phyloP scores from a whole-genome alignment of 2,888 invertebrate genomes.

The Caenorhabditis sulstoni region DNA sequence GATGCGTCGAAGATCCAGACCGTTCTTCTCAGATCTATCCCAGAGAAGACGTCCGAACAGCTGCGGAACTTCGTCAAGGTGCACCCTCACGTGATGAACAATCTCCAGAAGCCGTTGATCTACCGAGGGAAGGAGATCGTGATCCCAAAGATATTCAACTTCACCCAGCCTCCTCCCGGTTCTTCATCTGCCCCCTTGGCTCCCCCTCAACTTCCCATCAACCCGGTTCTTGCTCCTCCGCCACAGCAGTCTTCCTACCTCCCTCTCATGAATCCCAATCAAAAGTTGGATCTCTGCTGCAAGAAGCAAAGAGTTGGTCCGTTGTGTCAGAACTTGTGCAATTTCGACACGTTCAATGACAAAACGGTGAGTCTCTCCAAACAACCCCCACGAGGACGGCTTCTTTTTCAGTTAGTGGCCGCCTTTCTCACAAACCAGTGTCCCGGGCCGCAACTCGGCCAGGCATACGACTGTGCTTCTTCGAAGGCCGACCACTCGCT shows the following conservation, averaged over 20 bases:
- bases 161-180: conserved; percentile 24
- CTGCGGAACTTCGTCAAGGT: conserved; percentile 56
- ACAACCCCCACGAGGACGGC: too few relatives aligned
- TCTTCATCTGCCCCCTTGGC: conserved; percentile 22
- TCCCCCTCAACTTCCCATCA: conserved; percentile 31
- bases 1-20: neutral
- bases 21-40: conserved; percentile 19
- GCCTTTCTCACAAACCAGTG: conserved; percentile 78
- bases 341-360: conserved; percentile 78
- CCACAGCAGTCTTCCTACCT: conserved; percentile 25
- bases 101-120: conserved; percentile 50
- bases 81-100: conserved; percentile 56
- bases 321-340: conserved; percentile 75
- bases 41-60: conserved; percentile 47
- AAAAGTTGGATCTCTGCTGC: conserved; percentile 77
- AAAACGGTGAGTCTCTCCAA: conserved; percentile 74
- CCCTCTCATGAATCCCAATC: conserved; percentile 72
- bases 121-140: conserved; percentile 60
- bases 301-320: conserved; percentile 71
- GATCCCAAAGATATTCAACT: conserved; percentile 58
- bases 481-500: conserved; percentile 75
- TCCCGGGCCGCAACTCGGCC: conserved; percentile 76
- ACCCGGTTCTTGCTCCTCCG: conserved; percentile 22
- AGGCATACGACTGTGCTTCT: conserved; percentile 78
- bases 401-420: conserved; percentile 68